phyloP scores from a whole-genome alignment of 2,797 vertebrate species.

The Enteromius anoplus region DNA sequence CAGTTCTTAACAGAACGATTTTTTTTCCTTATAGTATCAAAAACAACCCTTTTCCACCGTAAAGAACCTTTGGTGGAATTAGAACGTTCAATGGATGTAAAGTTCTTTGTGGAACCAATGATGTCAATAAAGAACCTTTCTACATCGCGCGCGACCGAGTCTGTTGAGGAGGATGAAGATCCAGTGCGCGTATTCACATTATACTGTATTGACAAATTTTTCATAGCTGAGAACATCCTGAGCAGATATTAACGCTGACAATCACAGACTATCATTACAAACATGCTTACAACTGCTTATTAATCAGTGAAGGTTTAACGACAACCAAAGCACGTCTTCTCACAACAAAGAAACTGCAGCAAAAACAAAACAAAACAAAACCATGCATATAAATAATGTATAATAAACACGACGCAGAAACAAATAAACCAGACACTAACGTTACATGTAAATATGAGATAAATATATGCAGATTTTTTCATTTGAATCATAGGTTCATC shows the following conservation, averaged over 20 bases:
- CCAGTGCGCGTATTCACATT: slow-evolving; percentile 9
- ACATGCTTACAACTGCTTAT: background rate
- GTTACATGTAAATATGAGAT: background rate
- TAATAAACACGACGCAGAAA: background rate
- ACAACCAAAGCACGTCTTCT: background rate
- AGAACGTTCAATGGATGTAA: background rate
- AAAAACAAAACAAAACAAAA: background rate
- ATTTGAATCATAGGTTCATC: background rate
- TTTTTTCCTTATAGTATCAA: background rate
- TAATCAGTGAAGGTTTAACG: background rate
- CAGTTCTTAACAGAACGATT: no score
- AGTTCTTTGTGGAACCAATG: no score
- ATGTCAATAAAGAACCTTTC: no score
- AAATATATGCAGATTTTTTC: background rate
- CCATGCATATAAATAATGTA: no score
- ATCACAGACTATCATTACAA: background rate
- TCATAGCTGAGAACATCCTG: background rate
- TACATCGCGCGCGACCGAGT: background rate
- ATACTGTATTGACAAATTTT: background rate
- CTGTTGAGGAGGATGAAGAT: background rate
- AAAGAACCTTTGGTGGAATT: background rate
- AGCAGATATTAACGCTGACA: background rate
- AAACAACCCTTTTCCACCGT: background rate
- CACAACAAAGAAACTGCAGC: background rate
- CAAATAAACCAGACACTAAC: background rate